These are phyloP conservation scores for Ceryle rudis DNA, from an alignment of 2,797 vertebrate genomes.

Conservation along the genomic window DNA sequence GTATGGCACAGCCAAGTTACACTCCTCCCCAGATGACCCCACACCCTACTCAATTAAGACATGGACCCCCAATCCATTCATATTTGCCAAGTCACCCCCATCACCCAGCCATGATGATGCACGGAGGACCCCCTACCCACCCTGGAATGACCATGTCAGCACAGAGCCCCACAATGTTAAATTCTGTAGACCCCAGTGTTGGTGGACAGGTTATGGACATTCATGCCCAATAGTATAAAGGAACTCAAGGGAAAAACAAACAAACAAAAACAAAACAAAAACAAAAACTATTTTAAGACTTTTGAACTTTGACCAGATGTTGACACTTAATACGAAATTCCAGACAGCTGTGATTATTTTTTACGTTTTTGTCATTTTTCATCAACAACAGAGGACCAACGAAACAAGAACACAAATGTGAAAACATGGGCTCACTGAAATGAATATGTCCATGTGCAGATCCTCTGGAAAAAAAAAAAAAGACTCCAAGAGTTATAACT, in stretches of 20 bases:
- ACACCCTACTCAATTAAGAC: constrained; percentile 90
- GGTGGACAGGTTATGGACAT: constrained; percentile 95
- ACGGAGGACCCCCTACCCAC: constrained; percentile 92
- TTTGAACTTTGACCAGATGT: constrained; percentile 98
- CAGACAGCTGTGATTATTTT: constrained; percentile 98
- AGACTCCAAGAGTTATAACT: constrained; percentile 99
- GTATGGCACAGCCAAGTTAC: constrained; percentile 94
- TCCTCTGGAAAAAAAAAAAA: constrained; percentile 88
- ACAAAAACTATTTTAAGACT: constrained; percentile 89
- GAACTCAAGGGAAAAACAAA: constrained; percentile 87
- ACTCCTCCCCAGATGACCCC: constrained; percentile 93
- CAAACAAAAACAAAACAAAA: constrained; percentile 69
- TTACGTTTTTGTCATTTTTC: constrained; percentile 96
- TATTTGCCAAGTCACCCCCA: constrained; percentile 90
- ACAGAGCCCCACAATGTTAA: constrained; percentile 91
- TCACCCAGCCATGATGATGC: constrained; percentile 95
- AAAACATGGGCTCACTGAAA: constrained; percentile 95
- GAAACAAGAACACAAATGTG: constrained; percentile 94
- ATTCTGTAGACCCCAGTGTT: constrained; percentile 90
- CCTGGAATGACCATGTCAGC: constrained; percentile 94
- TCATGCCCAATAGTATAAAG: constrained; percentile 92
- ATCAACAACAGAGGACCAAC: constrained; percentile 89
- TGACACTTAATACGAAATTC: constrained; percentile 94
- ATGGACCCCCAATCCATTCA: constrained; percentile 88
- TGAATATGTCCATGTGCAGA: constrained; percentile 84